Percentiles rank a stretch among this genome's conserved stretches.
Conservation (phyloP, 1,140 invertebrate species). For the Drosophila malerkotliana region DNA sequence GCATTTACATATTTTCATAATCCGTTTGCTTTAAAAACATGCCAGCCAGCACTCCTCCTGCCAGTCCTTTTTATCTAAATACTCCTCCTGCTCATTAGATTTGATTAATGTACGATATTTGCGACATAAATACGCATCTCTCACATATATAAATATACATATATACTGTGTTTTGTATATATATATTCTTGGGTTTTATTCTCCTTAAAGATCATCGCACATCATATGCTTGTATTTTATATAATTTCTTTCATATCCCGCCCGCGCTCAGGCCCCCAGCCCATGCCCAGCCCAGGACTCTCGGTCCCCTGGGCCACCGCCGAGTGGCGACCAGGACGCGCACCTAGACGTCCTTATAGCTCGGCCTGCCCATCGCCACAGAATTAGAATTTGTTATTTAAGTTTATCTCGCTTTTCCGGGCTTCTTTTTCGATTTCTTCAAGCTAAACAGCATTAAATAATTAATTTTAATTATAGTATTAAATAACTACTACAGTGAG, state of each 20-base stretch:
- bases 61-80: no score
- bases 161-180: conserved; percentile 10
- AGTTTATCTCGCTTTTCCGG: conserved; percentile 23
- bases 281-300: conserved; percentile 1
- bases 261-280: not conserved
- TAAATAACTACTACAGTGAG: conserved; percentile 64
- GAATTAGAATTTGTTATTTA: conserved; percentile 11
- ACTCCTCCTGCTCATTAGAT: not conserved
- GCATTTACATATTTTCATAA: conserved; percentile 61
- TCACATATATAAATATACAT: conserved; percentile 41
- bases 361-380: conserved; percentile 6
- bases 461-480: conserved; percentile 62
- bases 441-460: conserved; percentile 68
- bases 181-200: conserved; percentile 30
- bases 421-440: conserved; percentile 33
- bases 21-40: conserved; percentile 54
- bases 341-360: not conserved
- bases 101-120: conserved; percentile 49
- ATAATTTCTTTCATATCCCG: conserved; percentile 62
- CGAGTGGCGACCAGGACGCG: not conserved
- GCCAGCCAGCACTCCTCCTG: conserved; percentile 1
- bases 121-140: conserved; percentile 56
- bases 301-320: conserved; percentile 11
- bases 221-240: conserved; percentile 60
- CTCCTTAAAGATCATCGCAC: conserved; percentile 29